These are phyloP conservation scores for Drosophila antonietae DNA, from an alignment of 2,888 invertebrate genomes.

Conservation along the genomic window DNA sequence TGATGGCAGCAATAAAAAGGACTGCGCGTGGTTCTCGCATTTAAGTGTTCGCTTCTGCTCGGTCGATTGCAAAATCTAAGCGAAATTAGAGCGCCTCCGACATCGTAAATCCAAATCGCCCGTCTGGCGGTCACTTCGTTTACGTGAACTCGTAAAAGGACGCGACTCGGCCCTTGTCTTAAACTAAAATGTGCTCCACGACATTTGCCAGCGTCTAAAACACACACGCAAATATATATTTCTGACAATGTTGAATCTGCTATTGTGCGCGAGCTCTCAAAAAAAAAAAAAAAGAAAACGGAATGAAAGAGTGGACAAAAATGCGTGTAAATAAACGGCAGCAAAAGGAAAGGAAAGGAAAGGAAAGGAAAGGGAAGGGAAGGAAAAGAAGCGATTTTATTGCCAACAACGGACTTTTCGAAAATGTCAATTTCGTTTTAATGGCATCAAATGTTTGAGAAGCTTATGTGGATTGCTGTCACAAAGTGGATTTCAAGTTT, in stretches of 20 bases:
- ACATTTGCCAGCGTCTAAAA: slow-evolving; percentile 21
- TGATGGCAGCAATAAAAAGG: slow-evolving; percentile 60
- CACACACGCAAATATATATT: slow-evolving; percentile 9
- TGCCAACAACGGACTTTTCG: slow-evolving; percentile 72
- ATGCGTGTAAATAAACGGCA: slow-evolving; percentile 52
- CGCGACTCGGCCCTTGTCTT: slow-evolving; percentile 29
- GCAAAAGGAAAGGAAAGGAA: slow-evolving; percentile 23
- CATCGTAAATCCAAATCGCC: slow-evolving; percentile 74
- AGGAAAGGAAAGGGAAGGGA: too few species aligned
- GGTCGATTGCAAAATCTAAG: slow-evolving; percentile 71
- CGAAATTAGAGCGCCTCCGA: slow-evolving; percentile 68
- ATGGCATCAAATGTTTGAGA: slow-evolving; percentile 75
- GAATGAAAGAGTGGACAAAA: slow-evolving; percentile 52
- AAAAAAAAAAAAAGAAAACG: not conserved
- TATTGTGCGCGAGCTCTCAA: slow-evolving; percentile 47
- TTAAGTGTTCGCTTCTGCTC: slow-evolving; percentile 64
- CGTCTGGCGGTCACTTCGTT: slow-evolving; percentile 39
- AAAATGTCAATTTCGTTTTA: slow-evolving; percentile 80
- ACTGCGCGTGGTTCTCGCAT: slow-evolving; percentile 42
- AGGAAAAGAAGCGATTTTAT: slow-evolving; percentile 61
- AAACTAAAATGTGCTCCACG: slow-evolving; percentile 40
- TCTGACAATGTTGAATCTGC: slow-evolving; percentile 69
- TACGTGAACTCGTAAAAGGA: slow-evolving; percentile 75
- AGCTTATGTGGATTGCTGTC: slow-evolving; percentile 72
- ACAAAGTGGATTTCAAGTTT: slow-evolving; percentile 70